Conservation (phyloP, 2,888 invertebrate species). For the Matsumyia berberina region DNA sequence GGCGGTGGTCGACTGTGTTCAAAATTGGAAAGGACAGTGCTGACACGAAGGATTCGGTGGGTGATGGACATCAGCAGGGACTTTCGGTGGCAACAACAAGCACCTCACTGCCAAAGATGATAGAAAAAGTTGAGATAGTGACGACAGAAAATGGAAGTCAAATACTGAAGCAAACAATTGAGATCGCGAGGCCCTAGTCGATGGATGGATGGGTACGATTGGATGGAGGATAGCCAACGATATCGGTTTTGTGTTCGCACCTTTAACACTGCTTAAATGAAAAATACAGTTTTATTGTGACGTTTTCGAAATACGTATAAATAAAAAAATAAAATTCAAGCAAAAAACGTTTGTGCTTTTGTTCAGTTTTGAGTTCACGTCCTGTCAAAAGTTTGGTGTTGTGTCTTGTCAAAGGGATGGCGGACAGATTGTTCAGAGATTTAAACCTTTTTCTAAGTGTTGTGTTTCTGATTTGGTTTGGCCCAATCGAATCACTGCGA, state of each 20-base stretch:
- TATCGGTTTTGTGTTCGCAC: constrained; percentile 45
- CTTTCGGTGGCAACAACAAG: constrained; percentile 51
- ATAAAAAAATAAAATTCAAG: constrained; percentile 19
- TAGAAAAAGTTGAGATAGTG: constrained; percentile 54
- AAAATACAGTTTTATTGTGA: not conserved
- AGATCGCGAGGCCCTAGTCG: constrained; percentile 39
- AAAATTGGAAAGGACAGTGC: constrained; percentile 48
- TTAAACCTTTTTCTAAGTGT: too few species aligned
- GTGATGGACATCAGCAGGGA: constrained; percentile 29
- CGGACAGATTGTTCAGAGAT: too few species aligned
- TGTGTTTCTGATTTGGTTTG: too few species aligned
- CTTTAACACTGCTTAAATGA: constrained; percentile 36
- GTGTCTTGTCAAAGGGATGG: too few species aligned
- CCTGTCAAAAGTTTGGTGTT: not conserved
- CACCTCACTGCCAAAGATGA: constrained; percentile 16
- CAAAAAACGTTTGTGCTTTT: too few species aligned
- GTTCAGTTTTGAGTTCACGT: not conserved
- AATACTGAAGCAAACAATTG: constrained; percentile 62
- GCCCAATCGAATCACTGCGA: too few species aligned
- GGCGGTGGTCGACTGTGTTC: constrained; percentile 61
- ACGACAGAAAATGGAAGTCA: constrained; percentile 63
- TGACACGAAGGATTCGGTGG: constrained; percentile 16
- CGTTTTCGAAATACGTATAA: not conserved
- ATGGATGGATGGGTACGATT: not conserved
- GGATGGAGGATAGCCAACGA: not conserved